These are phyloP conservation scores for Sturnus vulgaris DNA, from an alignment of 2,113 vertebrate species.

Conservation along the genomic window DNA sequence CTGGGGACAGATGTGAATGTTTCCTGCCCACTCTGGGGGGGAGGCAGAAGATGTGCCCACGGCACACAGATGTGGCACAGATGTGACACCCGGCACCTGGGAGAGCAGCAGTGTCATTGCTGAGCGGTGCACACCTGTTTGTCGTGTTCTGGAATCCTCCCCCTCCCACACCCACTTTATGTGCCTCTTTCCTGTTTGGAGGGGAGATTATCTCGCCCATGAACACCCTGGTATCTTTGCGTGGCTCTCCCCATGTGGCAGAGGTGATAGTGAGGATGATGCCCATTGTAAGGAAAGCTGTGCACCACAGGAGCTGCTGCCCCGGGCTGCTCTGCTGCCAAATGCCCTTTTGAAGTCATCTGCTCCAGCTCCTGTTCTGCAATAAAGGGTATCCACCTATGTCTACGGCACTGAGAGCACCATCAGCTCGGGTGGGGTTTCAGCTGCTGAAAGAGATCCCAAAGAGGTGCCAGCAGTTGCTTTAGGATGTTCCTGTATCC, in stretches of 20 bases:
- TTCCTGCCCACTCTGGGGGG: accelerated
- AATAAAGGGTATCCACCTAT: accelerated
- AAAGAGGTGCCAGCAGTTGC: neutral
- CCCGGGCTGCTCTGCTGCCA: neutral
- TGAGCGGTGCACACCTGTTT: neutral
- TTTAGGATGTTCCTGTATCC: neutral
- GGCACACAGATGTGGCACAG: too few species aligned
- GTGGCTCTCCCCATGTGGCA: accelerated
- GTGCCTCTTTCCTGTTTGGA: neutral
- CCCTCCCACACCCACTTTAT: neutral
- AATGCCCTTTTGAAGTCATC: neutral
- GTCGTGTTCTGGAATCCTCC: neutral
- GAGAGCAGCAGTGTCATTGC: neutral
- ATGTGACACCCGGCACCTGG: accelerated
- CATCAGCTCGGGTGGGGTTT: neutral
- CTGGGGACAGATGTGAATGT: neutral
- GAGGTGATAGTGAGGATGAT: neutral
- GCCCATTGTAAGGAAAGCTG: neutral
- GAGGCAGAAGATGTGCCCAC: neutral
- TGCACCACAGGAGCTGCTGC: neutral
- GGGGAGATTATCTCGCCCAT: neutral
- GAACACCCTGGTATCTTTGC: neutral
- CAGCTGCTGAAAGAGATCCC: neutral
- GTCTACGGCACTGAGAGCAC: neutral
- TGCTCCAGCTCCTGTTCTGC: neutral